phyloP scores from a whole-genome alignment of 1,140 invertebrate genomes.

The Wiebesia pumilae region DNA sequence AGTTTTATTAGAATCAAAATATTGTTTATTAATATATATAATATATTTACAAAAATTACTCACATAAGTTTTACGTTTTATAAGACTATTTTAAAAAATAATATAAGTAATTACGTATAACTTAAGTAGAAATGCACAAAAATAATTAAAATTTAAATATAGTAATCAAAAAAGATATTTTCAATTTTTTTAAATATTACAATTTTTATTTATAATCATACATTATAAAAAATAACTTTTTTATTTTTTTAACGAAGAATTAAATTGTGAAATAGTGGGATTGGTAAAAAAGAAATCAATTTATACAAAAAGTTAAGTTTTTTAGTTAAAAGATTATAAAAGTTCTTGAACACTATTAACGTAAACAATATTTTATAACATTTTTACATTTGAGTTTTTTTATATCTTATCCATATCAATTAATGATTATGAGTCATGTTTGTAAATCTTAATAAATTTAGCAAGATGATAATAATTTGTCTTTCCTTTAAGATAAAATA shows the following conservation, averaged over 20 bases:
- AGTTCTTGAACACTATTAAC: constrained; percentile 48
- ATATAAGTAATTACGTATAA: constrained; percentile 21
- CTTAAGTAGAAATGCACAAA: constrained; percentile 47
- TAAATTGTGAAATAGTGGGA: constrained; percentile 30
- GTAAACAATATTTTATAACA: constrained; percentile 50
- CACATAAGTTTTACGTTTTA: constrained; percentile 36
- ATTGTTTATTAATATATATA: constrained; percentile 44
- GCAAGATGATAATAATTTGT: constrained; percentile 32
- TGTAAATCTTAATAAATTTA: constrained; percentile 41
- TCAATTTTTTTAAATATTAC: constrained; percentile 32
- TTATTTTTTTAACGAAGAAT: constrained; percentile 31
- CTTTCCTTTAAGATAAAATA: constrained; percentile 38
- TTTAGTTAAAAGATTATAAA: constrained; percentile 51
- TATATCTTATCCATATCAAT: constrained; percentile 47
- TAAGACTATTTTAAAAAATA: constrained; percentile 28
- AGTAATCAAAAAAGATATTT: constrained; percentile 15
- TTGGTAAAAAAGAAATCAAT: constrained; percentile 38
- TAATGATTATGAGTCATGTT: constrained; percentile 53
- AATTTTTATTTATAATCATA: constrained; percentile 50
- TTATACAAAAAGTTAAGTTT: constrained; percentile 44
- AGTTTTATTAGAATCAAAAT: constrained; percentile 42
- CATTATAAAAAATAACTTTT: constrained; percentile 49
- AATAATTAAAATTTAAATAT: constrained; percentile 41
- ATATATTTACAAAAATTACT: constrained; percentile 46
- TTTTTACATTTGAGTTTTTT: constrained; percentile 49